Percentiles rank a stretch among this genome's conserved stretches.
These are phyloP conservation scores for Drosophila peninsularis DNA, from an alignment of 2,888 invertebrate genomes.

Conservation along the genomic window DNA sequence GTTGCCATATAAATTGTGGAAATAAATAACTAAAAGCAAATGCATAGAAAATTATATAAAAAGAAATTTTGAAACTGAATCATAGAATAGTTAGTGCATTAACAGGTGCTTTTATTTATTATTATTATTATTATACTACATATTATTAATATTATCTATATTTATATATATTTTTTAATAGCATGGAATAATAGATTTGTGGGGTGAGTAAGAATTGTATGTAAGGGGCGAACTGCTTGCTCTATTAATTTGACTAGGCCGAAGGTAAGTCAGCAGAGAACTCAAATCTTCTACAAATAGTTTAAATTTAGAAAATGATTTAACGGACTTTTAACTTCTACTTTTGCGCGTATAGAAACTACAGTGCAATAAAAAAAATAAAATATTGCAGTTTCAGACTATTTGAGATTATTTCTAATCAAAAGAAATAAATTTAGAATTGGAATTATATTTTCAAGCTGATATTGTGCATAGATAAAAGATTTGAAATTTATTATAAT, in stretches of 20 bases:
- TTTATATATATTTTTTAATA: not conserved
- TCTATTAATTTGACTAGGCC: not conserved
- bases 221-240: not conserved
- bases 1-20: not conserved
- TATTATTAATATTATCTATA: no score
- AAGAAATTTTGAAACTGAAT: not conserved
- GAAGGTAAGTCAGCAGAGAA: not conserved
- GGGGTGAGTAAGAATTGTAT: not conserved
- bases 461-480: not conserved
- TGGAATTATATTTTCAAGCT: not conserved
- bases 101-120: constrained; percentile 6
- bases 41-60: not conserved
- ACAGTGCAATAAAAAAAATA: no score
- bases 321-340: not conserved
- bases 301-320: not conserved
- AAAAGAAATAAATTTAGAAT: no score
- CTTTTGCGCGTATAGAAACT: no score
- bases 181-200: not conserved
- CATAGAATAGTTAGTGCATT: not conserved
- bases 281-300: not conserved
- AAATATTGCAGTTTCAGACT: no score
- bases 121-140: not conserved
- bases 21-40: not conserved
- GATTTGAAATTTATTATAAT: not conserved
- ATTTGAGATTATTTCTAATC: no score